Base-by-base conservation (phyloP, 2,113 vertebrate genomes). In the Ciconia boyciana region DNA sequence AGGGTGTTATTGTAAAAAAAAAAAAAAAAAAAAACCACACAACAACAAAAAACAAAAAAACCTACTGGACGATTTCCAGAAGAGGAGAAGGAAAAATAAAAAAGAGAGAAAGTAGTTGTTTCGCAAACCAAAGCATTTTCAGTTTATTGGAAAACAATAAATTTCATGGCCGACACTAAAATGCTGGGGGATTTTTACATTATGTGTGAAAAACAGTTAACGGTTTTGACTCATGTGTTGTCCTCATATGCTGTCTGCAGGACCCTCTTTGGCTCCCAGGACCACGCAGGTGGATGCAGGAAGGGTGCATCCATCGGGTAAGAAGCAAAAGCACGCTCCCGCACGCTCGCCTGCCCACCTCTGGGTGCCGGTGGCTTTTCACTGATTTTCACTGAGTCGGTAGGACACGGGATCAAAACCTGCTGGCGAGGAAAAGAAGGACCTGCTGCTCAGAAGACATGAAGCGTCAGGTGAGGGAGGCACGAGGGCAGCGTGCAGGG, bases 401-500 rank as follows among this genome's bases (percentile, higher is more conserved):
- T 41, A 21, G 36, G 7, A 51, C 18, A 80, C 0, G 8, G 25
- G n/a, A 41, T 49, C 61, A 61, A 89, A 82, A 74, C 13, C 34
- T 41, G 2, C 20, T 29, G 15, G 49, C 2, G 8, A 82, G 79
- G 69, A 60, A 55, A 60, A 76, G 34, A 11, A 87, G 28, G 32
- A 81, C 34, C 13, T 60, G 54, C 58, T 88, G 26, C 54, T 6
- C 3, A 28, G 36, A 71, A 54, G 57, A 11, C 1, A 2, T 41
- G 54, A 49, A 69, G 55, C 32, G 32, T 17, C 39, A n/a, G 60
- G 14, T 2, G 14, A 86, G 39, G 49, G n/a, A 44, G 70, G 16
- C 0, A 1, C 0, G 0, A 51, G 39, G n/a, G 39, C 87, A 77
- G 22, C 11, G 15, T 15, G 17, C 0, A 0, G 58, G 39, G 21